A percentile compares a stretch with the other conserved stretches of the same genome.
These are phyloP conservation scores for Schizaphis graminum DNA, from an alignment of 2,888 invertebrate genomes.

Conservation along the genomic window DNA sequence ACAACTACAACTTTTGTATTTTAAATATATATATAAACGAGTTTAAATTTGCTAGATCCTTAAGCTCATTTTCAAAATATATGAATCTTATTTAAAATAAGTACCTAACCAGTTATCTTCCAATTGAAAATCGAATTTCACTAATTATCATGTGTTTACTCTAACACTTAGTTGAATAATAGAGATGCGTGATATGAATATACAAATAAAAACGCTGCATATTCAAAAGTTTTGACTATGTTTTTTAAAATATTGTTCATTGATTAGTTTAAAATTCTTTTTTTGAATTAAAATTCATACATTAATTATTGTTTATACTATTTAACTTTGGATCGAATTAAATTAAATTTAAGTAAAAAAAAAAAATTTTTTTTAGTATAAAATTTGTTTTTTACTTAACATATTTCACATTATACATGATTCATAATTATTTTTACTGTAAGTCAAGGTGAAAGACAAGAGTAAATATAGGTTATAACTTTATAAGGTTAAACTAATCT, in stretches of 20 bases:
- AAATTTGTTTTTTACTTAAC: not conserved
- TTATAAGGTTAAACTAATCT: not conserved
- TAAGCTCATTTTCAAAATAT: not conserved
- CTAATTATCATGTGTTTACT: not conserved
- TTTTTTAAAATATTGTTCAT: not conserved
- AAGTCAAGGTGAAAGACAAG: not conserved
- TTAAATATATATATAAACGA: not conserved
- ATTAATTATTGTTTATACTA: not conserved
- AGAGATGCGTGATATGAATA: not conserved
- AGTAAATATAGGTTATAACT: not conserved
- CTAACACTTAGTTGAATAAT: not conserved
- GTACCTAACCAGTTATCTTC: not conserved
- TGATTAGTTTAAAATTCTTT: not conserved
- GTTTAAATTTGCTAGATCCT: not conserved
- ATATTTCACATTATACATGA: not conserved
- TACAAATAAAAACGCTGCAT: not conserved
- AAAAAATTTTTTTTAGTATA: not conserved
- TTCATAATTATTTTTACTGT: not conserved
- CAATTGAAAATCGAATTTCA: not conserved
- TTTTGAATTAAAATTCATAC: not conserved
- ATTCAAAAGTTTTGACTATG: not conserved
- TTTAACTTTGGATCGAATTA: not conserved
- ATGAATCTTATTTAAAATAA: not conserved
- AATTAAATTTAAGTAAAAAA: not conserved
- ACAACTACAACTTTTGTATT: not conserved